Evolutionary conservation across 92 coral and sea anemone genomes (phyloP).

Genomic region (Porites divaricata): DNA sequence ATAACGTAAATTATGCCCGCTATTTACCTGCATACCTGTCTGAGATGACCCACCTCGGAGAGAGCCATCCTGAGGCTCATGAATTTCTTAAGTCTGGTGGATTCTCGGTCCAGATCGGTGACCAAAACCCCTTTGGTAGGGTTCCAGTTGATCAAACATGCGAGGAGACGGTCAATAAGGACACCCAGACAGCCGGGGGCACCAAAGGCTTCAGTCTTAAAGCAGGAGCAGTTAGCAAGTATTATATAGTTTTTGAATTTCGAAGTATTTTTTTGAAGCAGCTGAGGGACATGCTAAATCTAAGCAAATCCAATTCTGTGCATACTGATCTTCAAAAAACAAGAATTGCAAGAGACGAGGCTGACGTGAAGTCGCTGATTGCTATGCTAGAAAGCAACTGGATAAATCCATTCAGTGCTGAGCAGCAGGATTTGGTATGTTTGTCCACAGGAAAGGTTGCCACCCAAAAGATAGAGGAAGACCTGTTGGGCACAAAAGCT

Average conservation of each 20-base stretch:
- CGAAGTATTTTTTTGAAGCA: constrained; percentile 43
- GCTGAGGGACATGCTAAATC: constrained; percentile 31
- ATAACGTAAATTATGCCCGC: constrained; percentile 67
- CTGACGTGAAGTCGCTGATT: constrained; percentile 48
- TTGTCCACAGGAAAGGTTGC: constrained; percentile 61
- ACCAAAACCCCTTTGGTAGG: constrained; percentile 46
- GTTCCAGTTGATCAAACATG: constrained; percentile 48
- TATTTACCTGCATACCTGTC: constrained; percentile 59
- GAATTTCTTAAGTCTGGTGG: constrained; percentile 55
- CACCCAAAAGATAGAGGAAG: constrained; percentile 40
- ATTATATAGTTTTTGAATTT: constrained; percentile 36
- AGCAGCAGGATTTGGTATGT: constrained; percentile 50
- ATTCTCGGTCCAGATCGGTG: constrained; percentile 69
- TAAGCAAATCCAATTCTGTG: neutral
- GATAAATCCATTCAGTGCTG: constrained; percentile 54
- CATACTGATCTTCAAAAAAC: constrained; percentile 35
- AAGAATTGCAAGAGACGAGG: constrained; percentile 56
- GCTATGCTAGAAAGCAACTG: constrained; percentile 52
- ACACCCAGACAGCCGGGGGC: constrained; percentile 54
- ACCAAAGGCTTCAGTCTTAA: constrained; percentile 45
- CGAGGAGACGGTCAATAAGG: constrained; percentile 50
- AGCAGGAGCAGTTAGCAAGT: constrained; percentile 44
- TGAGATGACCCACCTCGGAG: constrained; percentile 51
- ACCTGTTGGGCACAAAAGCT: constrained; percentile 46
- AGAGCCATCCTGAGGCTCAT: constrained; percentile 54